Conservation (phyloP, 92 coral and sea anemone genomes). For the Muricea muricata region DNA sequence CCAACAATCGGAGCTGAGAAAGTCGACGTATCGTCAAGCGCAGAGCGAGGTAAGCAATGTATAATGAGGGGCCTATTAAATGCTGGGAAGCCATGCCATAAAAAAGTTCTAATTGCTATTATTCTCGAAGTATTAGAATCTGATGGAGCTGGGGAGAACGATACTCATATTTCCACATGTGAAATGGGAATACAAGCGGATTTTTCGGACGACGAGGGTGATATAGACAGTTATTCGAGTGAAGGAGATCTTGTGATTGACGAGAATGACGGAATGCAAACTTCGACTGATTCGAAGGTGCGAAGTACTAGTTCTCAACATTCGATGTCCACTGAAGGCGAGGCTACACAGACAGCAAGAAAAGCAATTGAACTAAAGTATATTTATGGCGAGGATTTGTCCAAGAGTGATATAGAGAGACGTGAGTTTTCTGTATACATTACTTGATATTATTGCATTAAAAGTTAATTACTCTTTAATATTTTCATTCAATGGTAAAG, state of each 20-base stretch:
- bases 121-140: neutral
- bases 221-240: neutral
- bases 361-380: slow-evolving; percentile 93
- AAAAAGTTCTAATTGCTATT: neutral
- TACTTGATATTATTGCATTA: neutral
- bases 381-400: slow-evolving; percentile 96
- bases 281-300: neutral
- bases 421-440: slow-evolving; percentile 71
- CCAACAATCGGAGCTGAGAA: neutral
- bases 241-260: neutral
- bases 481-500: too few species aligned
- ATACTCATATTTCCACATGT: neutral
- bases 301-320: neutral
- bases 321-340: neutral
- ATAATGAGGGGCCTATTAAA: neutral
- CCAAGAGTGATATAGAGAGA: slow-evolving; percentile 88
- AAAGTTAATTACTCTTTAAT: neutral
- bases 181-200: slow-evolving; percentile 49
- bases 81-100: neutral
- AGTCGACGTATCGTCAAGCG: neutral
- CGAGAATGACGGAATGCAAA: neutral
- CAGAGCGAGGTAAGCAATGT: slow-evolving; percentile 7
- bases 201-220: slow-evolving; percentile 39
- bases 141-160: neutral
- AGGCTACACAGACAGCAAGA: slow-evolving; percentile 59